Evolutionary conservation across 2,888 invertebrate species (phyloP).

Genomic region (Pasiphila rectangulata): DNA sequence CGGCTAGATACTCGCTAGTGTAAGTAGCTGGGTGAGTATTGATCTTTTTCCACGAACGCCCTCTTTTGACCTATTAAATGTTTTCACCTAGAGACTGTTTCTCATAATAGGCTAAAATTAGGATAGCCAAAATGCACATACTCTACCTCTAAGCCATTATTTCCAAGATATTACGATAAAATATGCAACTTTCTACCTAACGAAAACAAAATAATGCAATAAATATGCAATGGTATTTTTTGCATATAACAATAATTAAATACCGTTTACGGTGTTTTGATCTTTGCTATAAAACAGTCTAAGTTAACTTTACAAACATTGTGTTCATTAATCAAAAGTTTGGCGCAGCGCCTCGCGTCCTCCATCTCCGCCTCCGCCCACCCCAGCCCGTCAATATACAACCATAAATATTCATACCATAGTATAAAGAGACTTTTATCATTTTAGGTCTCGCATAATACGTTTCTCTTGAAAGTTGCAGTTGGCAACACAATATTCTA

Average conservation of each 20-base stretch:
- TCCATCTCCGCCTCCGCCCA: constrained; percentile 56
- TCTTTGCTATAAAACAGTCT: constrained; percentile 67
- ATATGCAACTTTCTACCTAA: too few relatives aligned
- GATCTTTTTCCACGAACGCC: constrained; percentile 24
- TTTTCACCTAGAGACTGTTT: background rate
- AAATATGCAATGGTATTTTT: constrained; percentile 9
- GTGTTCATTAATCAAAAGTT: constrained; percentile 80
- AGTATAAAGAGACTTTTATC: constrained; percentile 27
- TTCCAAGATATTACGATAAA: background rate
- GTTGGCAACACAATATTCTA: constrained; percentile 47
- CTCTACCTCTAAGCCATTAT: background rate
- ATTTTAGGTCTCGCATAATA: constrained; percentile 57
- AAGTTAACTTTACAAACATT: constrained; percentile 75
- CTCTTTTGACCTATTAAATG: constrained; percentile 22
- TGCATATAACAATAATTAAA: constrained; percentile 27
- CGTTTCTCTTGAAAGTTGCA: constrained; percentile 33
- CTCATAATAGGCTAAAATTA: background rate
- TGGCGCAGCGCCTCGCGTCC: constrained; percentile 73
- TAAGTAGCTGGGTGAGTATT: constrained; percentile 16
- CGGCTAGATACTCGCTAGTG: constrained; percentile 11
- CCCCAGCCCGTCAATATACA: constrained; percentile 42
- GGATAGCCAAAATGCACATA: background rate
- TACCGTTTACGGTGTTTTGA: constrained; percentile 63
- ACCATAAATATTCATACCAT: constrained; percentile 33
- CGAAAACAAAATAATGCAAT: background rate